Conservation (phyloP, 2,888 invertebrate genomes). For the Heteromurus nitidus region DNA sequence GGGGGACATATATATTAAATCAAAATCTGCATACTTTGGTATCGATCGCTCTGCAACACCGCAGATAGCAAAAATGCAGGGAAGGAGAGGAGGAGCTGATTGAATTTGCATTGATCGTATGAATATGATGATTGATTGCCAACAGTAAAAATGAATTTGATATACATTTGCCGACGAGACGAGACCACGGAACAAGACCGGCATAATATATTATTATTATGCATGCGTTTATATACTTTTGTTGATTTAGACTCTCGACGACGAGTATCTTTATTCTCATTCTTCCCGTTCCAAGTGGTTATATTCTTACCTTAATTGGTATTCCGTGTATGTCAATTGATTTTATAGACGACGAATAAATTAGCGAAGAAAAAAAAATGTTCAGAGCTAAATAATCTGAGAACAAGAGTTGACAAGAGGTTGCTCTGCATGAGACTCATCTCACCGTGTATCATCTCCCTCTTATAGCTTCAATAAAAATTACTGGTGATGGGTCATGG, state of each 20-base stretch:
- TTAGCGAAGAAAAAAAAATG: slow-evolving; percentile 20
- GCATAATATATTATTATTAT: no score
- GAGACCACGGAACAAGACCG: no score
- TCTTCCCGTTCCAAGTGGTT: background rate
- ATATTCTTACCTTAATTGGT: slow-evolving; percentile 58
- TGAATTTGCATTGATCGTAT: background rate
- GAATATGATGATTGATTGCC: background rate
- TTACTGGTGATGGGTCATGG: slow-evolving; percentile 51
- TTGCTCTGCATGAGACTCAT: background rate
- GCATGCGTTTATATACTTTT: no score
- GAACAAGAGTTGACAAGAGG: no score
- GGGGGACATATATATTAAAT: no score
- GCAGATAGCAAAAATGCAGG: background rate
- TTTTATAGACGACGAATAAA: slow-evolving; percentile 47
- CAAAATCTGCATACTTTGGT: background rate
- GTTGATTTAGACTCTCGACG: background rate
- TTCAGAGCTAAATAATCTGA: slow-evolving; percentile 19
- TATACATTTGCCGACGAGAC: no score
- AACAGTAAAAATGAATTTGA: no score
- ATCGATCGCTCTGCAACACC: background rate
- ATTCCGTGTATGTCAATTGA: slow-evolving; percentile 61
- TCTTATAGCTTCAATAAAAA: slow-evolving; percentile 48
- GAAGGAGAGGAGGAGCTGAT: background rate
- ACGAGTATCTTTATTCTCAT: background rate
- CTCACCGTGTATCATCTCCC: background rate